phyloP scores from a whole-genome alignment of 2,888 invertebrate genomes.

The Hypena proboscidalis region DNA sequence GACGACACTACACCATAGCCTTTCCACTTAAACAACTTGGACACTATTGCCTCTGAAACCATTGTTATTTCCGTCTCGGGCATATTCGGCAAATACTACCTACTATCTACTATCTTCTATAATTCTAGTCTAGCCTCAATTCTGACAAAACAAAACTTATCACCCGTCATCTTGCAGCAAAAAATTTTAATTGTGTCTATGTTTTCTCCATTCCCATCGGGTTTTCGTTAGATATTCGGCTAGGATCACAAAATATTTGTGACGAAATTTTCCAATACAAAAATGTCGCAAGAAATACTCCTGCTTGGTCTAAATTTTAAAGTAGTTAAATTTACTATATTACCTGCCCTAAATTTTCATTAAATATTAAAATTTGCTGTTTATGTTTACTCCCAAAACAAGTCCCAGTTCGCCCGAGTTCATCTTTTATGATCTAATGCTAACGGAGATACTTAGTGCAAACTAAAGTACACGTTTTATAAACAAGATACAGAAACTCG shows the following conservation, averaged over 20 bases:
- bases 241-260: too few species aligned
- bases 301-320: too few species aligned
- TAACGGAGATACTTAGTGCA: conserved; percentile 1
- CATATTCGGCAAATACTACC: background rate
- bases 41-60: conserved; percentile 21
- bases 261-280: too few species aligned
- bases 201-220: conserved; percentile 7
- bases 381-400: too few species aligned
- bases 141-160: conserved; percentile 7
- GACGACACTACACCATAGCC: conserved; percentile 46
- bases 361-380: too few species aligned
- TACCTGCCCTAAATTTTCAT: too few species aligned
- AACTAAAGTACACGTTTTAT: conserved; percentile 24
- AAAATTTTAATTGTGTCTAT: conserved; percentile 20
- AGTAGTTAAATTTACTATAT: too few species aligned
- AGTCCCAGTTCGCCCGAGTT: too few species aligned
- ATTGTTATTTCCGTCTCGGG: conserved; percentile 13
- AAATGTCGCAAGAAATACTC: too few species aligned
- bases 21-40: conserved; percentile 44
- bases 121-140: background rate
- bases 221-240: conserved; percentile 4
- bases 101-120: background rate
- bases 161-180: conserved; percentile 9
- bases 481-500: conserved; percentile 37
- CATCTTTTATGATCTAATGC: background rate